A percentile compares a stretch with the other conserved stretches of the same genome.
Evolutionary conservation across 2,113 vertebrate genomes (phyloP).

Genomic region (Sceloporus tristichus): DNA sequence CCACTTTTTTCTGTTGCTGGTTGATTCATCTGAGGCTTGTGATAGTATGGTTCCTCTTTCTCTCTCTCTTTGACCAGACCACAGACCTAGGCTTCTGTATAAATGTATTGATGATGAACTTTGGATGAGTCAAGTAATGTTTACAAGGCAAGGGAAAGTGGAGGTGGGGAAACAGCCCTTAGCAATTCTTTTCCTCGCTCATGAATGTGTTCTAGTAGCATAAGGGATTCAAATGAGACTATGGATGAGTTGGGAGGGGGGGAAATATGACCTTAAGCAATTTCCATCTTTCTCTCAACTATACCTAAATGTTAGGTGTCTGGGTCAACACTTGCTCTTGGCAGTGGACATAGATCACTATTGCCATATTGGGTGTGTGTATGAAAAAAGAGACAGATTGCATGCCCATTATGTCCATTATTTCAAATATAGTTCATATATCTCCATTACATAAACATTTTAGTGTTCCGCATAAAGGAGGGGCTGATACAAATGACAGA

Average conservation of each 20-base stretch:
- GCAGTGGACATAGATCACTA: too few relatives aligned
- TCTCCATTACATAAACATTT: too few relatives aligned
- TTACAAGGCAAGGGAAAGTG: background rate
- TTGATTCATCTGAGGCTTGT: background rate
- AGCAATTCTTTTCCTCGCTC: background rate
- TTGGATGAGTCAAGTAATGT: background rate
- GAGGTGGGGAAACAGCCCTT: background rate
- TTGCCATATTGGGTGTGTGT: too few relatives aligned
- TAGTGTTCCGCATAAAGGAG: too few relatives aligned
- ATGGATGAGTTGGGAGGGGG: background rate
- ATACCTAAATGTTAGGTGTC: too few relatives aligned
- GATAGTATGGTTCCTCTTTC: background rate
- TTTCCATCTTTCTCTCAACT: too few relatives aligned
- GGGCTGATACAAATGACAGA: background rate
- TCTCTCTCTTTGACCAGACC: background rate
- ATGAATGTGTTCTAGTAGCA: background rate
- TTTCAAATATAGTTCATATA: too few relatives aligned
- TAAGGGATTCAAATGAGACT: background rate
- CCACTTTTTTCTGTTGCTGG: background rate
- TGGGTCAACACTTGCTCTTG: too few relatives aligned
- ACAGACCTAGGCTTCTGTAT: background rate
- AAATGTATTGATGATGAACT: background rate
- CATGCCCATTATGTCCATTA: too few relatives aligned
- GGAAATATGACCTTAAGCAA: background rate
- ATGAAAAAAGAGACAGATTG: too few relatives aligned